Base-by-base conservation (phyloP, 2,797 vertebrate species). In the Arnoldichthys spilopterus region DNA sequence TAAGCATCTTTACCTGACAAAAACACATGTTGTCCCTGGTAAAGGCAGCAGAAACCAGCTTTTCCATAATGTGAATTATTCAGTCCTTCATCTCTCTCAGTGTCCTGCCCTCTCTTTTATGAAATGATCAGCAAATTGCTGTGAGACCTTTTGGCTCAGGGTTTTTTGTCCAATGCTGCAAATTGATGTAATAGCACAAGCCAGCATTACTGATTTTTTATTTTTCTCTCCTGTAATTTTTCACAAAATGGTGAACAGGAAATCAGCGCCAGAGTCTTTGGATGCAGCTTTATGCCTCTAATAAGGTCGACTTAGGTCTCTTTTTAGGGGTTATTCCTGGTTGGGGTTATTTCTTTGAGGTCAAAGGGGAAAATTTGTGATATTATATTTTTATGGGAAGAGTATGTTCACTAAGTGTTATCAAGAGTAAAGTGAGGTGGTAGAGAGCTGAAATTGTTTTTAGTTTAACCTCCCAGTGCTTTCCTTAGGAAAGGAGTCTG, bases 141-240 rank as follows among this genome's bases (percentile, higher is more conserved):
- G 43, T 43, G 40, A 69, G 66, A 75, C 77, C 62, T 53, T 80
- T 74, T 67, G 40, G 70, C 69, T 56, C 61, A 76, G n/a, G n/a
- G 37, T 68, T 5, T 68, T 74, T 74, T 71, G 34, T 58, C 74
- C 68, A 56, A 75, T 76, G 67, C 68, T 66, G 71, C 70, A 78
- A 83, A 83, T 77, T 83, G 69, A 74, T 84, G 79, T 82, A 84
- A 82, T 79, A 74, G 58, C 64, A 15, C 67, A 64, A 72, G 71
- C 71, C 72, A 73, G 54, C 61, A 81, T 74, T 63, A 66, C 63
- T 79, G 72, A 77, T 70, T 84, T 79, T 22, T 73, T 86, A 69
- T 80, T 79, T 75, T 63, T 75, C 28, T 69, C 47, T 20, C 9
- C 45, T 40, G 20, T 81, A 72, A 83, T 72, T 77, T 47, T 71